Evolutionary conservation across 2,888 invertebrate species (phyloP).

Genomic region (Lasioglossum calceatum): DNA sequence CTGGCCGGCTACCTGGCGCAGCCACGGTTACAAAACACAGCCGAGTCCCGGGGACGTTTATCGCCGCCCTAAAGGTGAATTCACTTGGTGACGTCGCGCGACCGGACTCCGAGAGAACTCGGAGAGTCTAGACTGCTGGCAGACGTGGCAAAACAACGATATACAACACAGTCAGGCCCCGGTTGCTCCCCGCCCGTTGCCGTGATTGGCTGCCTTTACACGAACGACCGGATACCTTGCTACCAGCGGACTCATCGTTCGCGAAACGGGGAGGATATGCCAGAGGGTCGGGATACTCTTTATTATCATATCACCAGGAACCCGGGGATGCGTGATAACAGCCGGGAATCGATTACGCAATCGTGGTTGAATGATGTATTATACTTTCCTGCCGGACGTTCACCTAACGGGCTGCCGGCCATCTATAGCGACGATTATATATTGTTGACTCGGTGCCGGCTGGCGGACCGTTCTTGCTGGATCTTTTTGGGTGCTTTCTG

Average conservation of each 20-base stretch:
- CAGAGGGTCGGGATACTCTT: conserved; percentile 21
- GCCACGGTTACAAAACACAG: conserved; percentile 64
- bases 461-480: not conserved
- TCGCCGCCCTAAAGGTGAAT: conserved; percentile 75
- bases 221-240: conserved; percentile 55
- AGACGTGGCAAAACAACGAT: conserved; percentile 81
- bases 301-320: conserved; percentile 37
- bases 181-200: conserved; percentile 51
- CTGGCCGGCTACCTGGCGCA: conserved; percentile 55
- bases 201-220: conserved; percentile 61
- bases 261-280: conserved; percentile 12
- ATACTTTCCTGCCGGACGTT: not conserved
- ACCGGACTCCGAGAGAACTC: conserved; percentile 68
- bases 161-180: conserved; percentile 62
- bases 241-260: conserved; percentile 46
- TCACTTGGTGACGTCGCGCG: conserved; percentile 75
- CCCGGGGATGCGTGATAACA: not conserved
- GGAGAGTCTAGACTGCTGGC: conserved; percentile 80
- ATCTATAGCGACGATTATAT: not conserved
- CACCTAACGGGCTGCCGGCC: not conserved
- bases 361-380: conserved; percentile 11
- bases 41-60: conserved; percentile 66
- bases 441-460: not conserved
- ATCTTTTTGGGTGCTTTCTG: not conserved
- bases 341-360: conserved; percentile 36